Evolutionary conservation across 2,113 vertebrate genomes (phyloP).

Genomic region (Sinocyclocheilus anophthalmus): DNA sequence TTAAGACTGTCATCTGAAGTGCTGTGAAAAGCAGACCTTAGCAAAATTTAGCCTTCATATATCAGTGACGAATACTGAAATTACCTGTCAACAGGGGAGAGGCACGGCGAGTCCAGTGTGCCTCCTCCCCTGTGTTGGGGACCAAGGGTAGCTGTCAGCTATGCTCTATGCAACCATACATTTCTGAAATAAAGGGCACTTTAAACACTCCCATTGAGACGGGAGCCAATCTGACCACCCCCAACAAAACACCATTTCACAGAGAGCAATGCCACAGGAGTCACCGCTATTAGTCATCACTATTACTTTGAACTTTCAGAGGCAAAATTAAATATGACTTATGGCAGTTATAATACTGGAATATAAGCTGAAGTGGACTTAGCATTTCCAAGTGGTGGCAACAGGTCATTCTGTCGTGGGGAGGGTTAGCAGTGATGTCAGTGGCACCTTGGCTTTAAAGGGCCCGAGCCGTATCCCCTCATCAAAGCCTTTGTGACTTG

Average conservation of each 20-base stretch:
- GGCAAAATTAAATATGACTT: slow-evolving; percentile 28
- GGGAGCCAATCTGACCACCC: slow-evolving; percentile 13
- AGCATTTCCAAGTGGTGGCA: background rate
- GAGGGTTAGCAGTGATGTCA: slow-evolving; percentile 40
- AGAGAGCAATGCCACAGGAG: background rate
- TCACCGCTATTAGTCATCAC: background rate
- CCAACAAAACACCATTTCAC: slow-evolving; percentile 10
- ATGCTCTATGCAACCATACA: slow-evolving; percentile 37
- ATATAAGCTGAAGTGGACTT: background rate
- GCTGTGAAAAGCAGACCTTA: slow-evolving; percentile 43
- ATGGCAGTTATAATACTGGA: background rate
- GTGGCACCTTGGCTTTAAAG: background rate
- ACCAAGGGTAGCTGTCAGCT: slow-evolving; percentile 38
- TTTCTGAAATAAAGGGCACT: slow-evolving; percentile 42
- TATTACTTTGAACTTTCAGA: slow-evolving; percentile 28
- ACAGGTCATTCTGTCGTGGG: slow-evolving; percentile 9
- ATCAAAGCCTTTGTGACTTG: background rate
- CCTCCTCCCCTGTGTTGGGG: slow-evolving; percentile 5
- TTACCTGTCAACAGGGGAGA: slow-evolving; percentile 50
- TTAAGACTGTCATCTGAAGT: slow-evolving; percentile 53
- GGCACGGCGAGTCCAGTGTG: slow-evolving; percentile 9
- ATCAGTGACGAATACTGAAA: slow-evolving; percentile 53
- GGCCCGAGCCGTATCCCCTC: background rate
- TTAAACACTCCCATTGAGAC: slow-evolving; percentile 32
- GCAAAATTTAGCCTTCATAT: slow-evolving; percentile 47